Conservation (phyloP, 1,140 invertebrate genomes). For the Euborellia annulipes region DNA sequence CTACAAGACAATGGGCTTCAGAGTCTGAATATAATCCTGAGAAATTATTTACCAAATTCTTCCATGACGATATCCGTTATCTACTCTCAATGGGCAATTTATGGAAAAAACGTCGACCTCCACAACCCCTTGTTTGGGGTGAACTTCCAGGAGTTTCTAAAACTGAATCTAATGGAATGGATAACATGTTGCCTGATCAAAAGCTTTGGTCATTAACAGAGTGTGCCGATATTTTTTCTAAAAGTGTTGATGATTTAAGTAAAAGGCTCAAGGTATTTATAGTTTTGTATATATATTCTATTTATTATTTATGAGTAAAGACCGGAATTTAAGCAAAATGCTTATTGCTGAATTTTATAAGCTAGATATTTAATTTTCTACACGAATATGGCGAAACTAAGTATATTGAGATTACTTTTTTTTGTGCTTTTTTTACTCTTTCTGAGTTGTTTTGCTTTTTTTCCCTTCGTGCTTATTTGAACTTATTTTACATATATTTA, state of each 20-base stretch:
- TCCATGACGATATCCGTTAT: constrained; percentile 91
- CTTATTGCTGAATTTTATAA: too few species aligned
- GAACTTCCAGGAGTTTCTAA: constrained; percentile 43
- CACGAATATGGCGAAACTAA: too few species aligned
- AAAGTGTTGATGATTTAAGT: constrained; percentile 52
- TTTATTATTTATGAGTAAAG: too few species aligned
- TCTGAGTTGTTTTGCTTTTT: too few species aligned
- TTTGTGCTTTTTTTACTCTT: too few species aligned
- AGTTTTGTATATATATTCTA: too few species aligned
- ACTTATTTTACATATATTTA: too few species aligned
- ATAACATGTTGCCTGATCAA: constrained; percentile 48
- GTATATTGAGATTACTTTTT: too few species aligned
- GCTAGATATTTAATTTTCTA: too few species aligned
- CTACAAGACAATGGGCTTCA: constrained; percentile 82
- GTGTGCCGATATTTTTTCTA: constrained; percentile 58
- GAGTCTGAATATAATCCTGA: constrained; percentile 66
- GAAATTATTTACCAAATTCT: constrained; percentile 78
- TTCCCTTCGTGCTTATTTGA: too few species aligned
- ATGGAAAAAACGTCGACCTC: constrained; percentile 75
- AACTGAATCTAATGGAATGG: constrained; percentile 15
- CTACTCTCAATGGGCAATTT: constrained; percentile 87
- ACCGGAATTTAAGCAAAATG: too few species aligned
- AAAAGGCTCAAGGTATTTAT: too few species aligned
- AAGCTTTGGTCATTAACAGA: constrained; percentile 64
- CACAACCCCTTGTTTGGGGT: constrained; percentile 61